Evolutionary conservation across 2,113 vertebrate species (phyloP), one percentile per base, ranked within the genome.

Genomic region (Anseranas semipalmata): DNA sequence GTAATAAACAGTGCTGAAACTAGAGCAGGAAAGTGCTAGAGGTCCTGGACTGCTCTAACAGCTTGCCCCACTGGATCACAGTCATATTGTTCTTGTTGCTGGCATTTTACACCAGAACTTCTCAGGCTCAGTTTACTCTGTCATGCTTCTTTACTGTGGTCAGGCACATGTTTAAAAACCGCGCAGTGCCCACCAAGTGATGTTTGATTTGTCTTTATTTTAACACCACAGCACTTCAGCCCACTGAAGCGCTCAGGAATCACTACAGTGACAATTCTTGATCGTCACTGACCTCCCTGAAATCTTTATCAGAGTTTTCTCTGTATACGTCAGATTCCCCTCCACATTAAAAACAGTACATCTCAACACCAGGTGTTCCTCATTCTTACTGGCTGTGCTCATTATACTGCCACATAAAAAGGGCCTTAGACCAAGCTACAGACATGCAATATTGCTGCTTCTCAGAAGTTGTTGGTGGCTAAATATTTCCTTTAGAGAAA

Each of bases 131-230:
- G 18, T 53, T 85, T 1, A 0, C 19, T 52, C 28, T n/a, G 10
- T 30, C 32, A 32, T 8, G 6, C 24, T 59, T 81, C 35, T 28
- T 62, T 46, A 28, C 10, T 52, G 33, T 74, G 33, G 16, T 46
- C 46, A 89, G 50, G 12, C 19, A 75, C 30, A 83, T 6, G 15
- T 52, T 82, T 52, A 37, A 82, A 83, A 70, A 60, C 11, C 13
- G 27, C 2, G 1, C 10, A 4, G 9, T 60, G 3, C 32, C 45
- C 16, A 66, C 55, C 25, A 30, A 2, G 1, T 70, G 41, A 32
- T 37, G 39, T 13, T 78, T 6, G 14, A 2, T 60, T 17, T n/a
- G 16, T 4, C n/a, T 89, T 91, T 56, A 88, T 52, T 88, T 15
- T 60, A 56, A 50, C 6, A 66, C 3, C 50, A 74, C 35, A 84